Evolutionary conservation across 1,140 invertebrate genomes (phyloP).

Genomic region (Heliconius nattereri): DNA sequence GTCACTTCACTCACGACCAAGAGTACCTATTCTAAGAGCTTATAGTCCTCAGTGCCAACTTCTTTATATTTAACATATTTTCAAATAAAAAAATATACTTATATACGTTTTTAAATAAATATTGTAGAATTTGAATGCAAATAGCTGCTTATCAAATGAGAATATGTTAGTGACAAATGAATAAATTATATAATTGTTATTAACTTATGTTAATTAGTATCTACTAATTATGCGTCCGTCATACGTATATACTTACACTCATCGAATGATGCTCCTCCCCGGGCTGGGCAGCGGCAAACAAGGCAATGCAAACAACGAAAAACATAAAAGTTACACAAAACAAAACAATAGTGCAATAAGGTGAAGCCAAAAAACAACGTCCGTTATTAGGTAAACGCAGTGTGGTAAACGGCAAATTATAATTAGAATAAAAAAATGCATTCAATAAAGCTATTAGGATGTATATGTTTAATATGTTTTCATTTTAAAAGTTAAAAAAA

Average conservation of each 20-base stretch:
- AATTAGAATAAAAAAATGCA: background rate
- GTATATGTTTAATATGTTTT: background rate
- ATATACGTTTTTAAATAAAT: background rate
- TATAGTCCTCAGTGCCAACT: background rate
- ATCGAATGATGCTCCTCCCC: conserved; percentile 81
- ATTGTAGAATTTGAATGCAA: background rate
- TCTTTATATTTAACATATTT: background rate
- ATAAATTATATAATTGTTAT: background rate
- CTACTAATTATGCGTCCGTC: too few species aligned
- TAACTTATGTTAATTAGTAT: background rate
- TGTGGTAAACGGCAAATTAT: conserved; percentile 21
- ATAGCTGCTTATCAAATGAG: background rate
- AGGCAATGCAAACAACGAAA: conserved; percentile 70
- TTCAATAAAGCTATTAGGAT: conserved; percentile 5
- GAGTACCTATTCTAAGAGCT: background rate
- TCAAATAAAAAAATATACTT: background rate
- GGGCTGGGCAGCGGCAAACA: conserved; percentile 71
- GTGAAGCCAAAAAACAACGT: conserved; percentile 40
- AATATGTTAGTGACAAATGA: background rate
- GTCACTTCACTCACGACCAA: background rate
- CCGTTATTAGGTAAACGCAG: conserved; percentile 18
- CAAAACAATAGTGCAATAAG: conserved; percentile 53
- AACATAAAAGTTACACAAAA: conserved; percentile 67
- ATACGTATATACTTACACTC: conserved; percentile 73
- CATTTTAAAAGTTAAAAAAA: background rate